Evolutionary conservation across 2,113 vertebrate genomes (phyloP), one percentile per base, ranked within the genome.

Genomic region (Mungos mungo): DNA sequence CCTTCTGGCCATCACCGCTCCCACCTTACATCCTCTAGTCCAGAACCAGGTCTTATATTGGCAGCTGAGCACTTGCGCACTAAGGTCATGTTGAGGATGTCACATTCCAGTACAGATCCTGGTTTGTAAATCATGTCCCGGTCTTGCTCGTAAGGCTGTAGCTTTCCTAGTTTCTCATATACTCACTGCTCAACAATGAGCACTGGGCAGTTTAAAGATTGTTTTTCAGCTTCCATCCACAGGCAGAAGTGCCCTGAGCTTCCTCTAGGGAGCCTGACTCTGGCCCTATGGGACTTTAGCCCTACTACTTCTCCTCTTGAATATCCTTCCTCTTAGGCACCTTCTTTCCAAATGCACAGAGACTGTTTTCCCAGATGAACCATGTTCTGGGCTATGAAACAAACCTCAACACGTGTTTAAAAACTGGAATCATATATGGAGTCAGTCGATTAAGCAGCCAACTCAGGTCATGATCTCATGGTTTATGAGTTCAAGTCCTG

Each of bases 21-120:
- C 63, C 0, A 35, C 2, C 13, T 9, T 3, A 7, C 50, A 31
- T 1, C 8, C 16, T 7, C 2, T 0, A n/a, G 29, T 68, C n/a
- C 33, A 93, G 76, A 19, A 47, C n/a, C 47, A 88, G 69, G 19
- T 23, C 38, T 50, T 66, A 31, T 1, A 52, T 14, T 3, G 7
- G 74, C 25, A 93, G 50, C 41, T 83, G 52, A 80, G 60, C 13
- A 57, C 33, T 16, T 65, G 8, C 0, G 50, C 2, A 15, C 29
- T 23, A 1, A 21, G 23, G 41, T n/a, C 50, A 38, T 21, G 2
- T 1, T 57, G 16, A 87, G 18, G 11, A 35, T 82, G n/a, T 76
- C 66, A 60, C 33, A 57, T 8, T 87, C 21, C 23, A 69, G 7
- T n/a, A 82, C 1, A 19, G 60, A 71, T 14, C 29, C 19, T 81